Evolutionary conservation across 2,113 vertebrate genomes (phyloP).

Genomic region (Dermatemys mawii): DNA sequence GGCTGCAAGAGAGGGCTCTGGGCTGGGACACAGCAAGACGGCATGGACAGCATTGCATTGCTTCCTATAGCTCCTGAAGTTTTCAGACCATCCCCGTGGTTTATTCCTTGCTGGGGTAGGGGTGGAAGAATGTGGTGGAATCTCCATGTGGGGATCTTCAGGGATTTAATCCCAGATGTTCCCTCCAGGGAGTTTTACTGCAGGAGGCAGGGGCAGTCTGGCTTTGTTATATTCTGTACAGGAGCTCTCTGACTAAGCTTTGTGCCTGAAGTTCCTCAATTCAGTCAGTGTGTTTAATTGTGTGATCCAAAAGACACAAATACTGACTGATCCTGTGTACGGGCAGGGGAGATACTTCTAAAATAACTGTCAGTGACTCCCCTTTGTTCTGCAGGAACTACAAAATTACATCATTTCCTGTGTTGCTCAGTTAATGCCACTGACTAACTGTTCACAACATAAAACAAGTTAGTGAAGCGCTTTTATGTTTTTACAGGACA

Average conservation of each 20-base stretch:
- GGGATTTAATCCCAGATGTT: background rate
- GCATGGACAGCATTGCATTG: background rate
- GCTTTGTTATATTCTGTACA: background rate
- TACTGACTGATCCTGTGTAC: background rate
- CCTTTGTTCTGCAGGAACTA: background rate
- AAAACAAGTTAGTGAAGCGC: background rate
- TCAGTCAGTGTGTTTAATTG: background rate
- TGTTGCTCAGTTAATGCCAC: background rate
- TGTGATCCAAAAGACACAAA: slow-evolving; percentile 10
- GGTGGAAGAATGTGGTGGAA: rapidly evolving
- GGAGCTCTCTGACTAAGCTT: background rate
- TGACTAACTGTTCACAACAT: background rate
- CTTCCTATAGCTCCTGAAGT: background rate
- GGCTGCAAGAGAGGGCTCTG: too few relatives aligned
- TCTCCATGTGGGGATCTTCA: background rate
- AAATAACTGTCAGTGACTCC: background rate
- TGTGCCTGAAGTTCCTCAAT: background rate
- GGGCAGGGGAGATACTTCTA: background rate
- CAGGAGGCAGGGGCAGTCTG: background rate
- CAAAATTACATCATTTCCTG: background rate
- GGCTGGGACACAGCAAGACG: too few relatives aligned
- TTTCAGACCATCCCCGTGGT: background rate
- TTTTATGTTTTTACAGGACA: slow-evolving; percentile 86
- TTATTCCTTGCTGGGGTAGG: background rate
- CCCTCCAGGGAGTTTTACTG: background rate